phyloP scores from a whole-genome alignment of 2,888 invertebrate genomes.

The Ornithoptera alexandrae region DNA sequence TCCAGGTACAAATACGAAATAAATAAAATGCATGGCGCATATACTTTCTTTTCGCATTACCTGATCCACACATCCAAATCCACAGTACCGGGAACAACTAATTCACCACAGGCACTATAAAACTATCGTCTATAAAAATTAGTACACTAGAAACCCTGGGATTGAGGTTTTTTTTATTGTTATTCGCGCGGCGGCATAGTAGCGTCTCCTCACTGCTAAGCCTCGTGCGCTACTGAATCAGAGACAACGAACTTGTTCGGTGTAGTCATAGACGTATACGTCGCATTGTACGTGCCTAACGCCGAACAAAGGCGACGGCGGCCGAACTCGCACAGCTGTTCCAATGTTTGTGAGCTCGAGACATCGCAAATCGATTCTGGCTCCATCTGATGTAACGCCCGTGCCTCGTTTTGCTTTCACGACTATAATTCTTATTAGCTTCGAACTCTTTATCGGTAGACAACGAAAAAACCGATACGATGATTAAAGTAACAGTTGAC shows the following conservation, averaged over 20 bases:
- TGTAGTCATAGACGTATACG: slow-evolving; percentile 30
- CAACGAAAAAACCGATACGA: too few species aligned
- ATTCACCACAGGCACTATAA: slow-evolving; percentile 19
- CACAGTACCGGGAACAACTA: slow-evolving; percentile 5
- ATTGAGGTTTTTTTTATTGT: slow-evolving; percentile 16
- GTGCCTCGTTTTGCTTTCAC: slow-evolving; percentile 23
- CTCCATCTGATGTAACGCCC: slow-evolving; percentile 50
- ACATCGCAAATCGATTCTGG: slow-evolving; percentile 63
- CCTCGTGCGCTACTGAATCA: slow-evolving; percentile 27
- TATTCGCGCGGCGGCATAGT: slow-evolving; percentile 2
- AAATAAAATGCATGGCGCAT: slow-evolving; percentile 11
- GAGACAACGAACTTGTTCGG: slow-evolving; percentile 56
- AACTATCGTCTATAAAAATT: slow-evolving; percentile 20
- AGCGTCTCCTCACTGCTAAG: background rate
- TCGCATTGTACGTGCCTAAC: slow-evolving; percentile 40
- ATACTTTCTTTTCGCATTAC: slow-evolving; percentile 14
- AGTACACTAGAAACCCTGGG: slow-evolving; percentile 21
- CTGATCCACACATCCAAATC: slow-evolving; percentile 21
- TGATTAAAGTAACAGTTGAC: too few species aligned
- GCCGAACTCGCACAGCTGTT: slow-evolving; percentile 71
- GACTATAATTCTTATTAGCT: slow-evolving; percentile 1
- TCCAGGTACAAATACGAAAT: background rate
- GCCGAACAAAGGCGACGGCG: slow-evolving; percentile 61
- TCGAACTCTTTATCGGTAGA: background rate
- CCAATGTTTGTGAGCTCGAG: slow-evolving; percentile 67